Base-by-base conservation (phyloP, 2,113 vertebrate species). In the Furnarius figulus region DNA sequence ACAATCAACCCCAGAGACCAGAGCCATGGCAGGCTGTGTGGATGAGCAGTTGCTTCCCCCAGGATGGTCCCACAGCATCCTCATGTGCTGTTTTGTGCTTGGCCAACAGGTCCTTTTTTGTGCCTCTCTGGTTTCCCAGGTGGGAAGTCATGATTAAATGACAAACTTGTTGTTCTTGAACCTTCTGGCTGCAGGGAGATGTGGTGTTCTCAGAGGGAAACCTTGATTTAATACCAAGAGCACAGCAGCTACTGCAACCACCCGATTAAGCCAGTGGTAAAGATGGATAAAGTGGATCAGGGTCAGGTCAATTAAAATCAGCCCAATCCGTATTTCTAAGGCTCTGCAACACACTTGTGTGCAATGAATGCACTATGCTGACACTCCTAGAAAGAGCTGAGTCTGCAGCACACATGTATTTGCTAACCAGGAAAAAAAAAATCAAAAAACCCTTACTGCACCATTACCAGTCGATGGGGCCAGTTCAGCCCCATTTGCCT, bases 261-360 rank as follows among this genome's bases (percentile, higher is more conserved):
- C 71, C 70, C 0, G 2, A 62, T 83, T 97, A 91, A 81, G 80
- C 31, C 71, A 67, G 71, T 30, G 70, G 79, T 91, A 95, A 95
- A 95, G 93, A 97, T 96, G 85, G 95, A 93, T 96, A 66, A 86
- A 85, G 93, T 89, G 94, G 95, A 92, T 95, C 95, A 82, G 89
- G 96, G 94, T 96, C 94, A 97, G 92, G 92, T 83, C 85, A 83
- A 83, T 93, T 93, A 91, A 95, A 95, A 81, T 92, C 95, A 94
- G 90, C 72, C 91, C 85, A 85, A 94, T 82, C 71, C 3, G 12
- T 88, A 53, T 85, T 89, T 70, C 62, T 81, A 84, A 89, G 93
- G 88, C 91, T 93, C 58, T 78, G 82, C 49, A 39, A 30, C 47
- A 39, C 63, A 63, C 78, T 77, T 68, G 63, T 12, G 8, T 52